Conservation (phyloP, 1,140 invertebrate genomes). For the Panagrolaimus sp. region DNA sequence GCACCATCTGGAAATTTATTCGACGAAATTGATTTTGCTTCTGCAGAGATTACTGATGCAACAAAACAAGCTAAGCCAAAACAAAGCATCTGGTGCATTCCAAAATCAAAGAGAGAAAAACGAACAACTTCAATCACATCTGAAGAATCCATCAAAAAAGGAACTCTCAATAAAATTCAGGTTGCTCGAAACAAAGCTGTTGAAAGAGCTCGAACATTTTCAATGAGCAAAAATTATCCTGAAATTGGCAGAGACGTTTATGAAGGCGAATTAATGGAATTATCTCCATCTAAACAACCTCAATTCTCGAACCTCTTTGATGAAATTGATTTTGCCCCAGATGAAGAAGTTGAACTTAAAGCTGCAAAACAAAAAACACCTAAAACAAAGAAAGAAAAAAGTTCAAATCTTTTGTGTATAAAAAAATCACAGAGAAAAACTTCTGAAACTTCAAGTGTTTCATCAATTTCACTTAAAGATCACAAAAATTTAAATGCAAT, state of each 20-base stretch:
- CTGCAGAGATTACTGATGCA: background rate
- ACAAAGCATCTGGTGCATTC: background rate
- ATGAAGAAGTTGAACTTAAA: too few species aligned
- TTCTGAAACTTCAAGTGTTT: too few species aligned
- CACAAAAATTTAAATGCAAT: too few species aligned
- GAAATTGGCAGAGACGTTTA: background rate
- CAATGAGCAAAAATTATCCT: background rate
- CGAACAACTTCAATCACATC: background rate
- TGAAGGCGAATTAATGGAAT: background rate
- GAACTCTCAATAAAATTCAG: too few species aligned
- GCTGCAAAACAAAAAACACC: too few species aligned
- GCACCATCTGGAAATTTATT: background rate
- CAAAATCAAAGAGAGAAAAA: background rate
- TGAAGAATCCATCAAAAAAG: background rate
- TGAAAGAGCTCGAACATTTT: background rate
- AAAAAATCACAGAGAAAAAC: too few species aligned
- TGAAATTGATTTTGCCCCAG: background rate
- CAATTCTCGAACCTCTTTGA: background rate
- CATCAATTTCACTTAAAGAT: too few species aligned
- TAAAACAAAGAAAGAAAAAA: too few species aligned
- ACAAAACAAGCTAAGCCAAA: background rate
- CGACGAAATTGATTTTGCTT: background rate
- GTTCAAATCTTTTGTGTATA: too few species aligned
- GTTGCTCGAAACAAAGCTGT: background rate
- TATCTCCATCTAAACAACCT: background rate